phyloP scores from a whole-genome alignment of 2,888 invertebrate genomes.

The Lasioglossum zephyrum region DNA sequence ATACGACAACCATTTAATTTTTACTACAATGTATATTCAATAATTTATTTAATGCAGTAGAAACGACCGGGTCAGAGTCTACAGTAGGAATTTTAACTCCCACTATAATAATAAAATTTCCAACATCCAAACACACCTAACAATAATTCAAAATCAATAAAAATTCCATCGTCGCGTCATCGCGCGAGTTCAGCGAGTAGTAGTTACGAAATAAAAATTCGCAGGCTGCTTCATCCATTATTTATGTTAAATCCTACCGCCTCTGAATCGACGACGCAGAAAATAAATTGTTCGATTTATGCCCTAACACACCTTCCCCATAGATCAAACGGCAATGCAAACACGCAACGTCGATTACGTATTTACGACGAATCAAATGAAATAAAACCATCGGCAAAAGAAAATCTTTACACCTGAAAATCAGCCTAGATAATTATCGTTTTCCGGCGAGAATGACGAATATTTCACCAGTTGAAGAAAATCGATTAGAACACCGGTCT shows the following conservation, averaged over 20 bases:
- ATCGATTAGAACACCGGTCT: not conserved
- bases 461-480: not conserved
- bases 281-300: not conserved
- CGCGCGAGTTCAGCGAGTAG: not conserved
- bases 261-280: not conserved
- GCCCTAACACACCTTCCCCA: not conserved
- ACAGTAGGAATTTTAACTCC: no score
- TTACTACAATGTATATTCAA: no score
- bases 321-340: not conserved
- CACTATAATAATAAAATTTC: no score
- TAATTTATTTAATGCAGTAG: no score
- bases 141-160: not conserved
- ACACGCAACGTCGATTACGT: not conserved
- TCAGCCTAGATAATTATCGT: not conserved
- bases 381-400: not conserved
- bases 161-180: not conserved
- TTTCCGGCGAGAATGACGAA: not conserved
- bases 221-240: not conserved
- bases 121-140: no score
- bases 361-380: not conserved
- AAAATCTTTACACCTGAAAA: not conserved
- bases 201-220: not conserved
- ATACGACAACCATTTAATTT: no score
- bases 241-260: not conserved
- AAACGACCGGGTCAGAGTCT: no score